Conservation (phyloP, 2,888 invertebrate species). For the Scaptomyza caliginosa region DNA sequence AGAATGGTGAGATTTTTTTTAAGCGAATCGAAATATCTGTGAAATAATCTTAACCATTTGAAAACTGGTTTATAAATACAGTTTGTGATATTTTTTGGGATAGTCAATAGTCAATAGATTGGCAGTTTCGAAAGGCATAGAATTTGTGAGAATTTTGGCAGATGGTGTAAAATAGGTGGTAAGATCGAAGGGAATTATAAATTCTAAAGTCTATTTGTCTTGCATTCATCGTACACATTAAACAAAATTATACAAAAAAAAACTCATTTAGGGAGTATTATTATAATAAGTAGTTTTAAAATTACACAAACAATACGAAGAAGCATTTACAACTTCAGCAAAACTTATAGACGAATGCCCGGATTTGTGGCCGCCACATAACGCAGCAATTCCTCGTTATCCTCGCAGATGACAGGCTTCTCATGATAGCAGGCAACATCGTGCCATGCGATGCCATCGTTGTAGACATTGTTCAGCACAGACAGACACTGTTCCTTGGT, state of each 20-base stretch:
- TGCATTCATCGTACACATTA: constrained; percentile 77
- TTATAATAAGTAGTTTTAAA: constrained; percentile 77
- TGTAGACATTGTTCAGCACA: constrained; percentile 95
- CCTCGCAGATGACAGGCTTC: constrained; percentile 95
- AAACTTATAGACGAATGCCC: constrained; percentile 90
- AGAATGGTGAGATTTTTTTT: constrained; percentile 48
- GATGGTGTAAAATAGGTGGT: constrained; percentile 56
- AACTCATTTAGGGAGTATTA: constrained; percentile 78
- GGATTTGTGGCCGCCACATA: constrained; percentile 94
- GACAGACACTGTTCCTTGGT: constrained; percentile 94
- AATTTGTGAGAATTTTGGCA: constrained; percentile 31
- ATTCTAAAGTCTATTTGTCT: constrained; percentile 84
- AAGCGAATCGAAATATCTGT: constrained; percentile 39
- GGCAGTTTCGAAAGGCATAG: constrained; percentile 66
- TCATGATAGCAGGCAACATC: constrained; percentile 97
- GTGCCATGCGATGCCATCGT: constrained; percentile 97
- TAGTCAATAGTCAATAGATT: constrained; percentile 40
- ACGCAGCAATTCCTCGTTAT: constrained; percentile 93
- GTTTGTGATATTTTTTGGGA: constrained; percentile 27
- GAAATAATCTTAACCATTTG: constrained; percentile 63
- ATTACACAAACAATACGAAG: constrained; percentile 75
- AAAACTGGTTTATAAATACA: constrained; percentile 66
- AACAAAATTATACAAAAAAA: constrained; percentile 76
- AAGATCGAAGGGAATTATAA: constrained; percentile 76
- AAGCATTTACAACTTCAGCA: constrained; percentile 38